Evolutionary conservation across 2,888 invertebrate species (phyloP).

Genomic region (Agonopterix arenella): DNA sequence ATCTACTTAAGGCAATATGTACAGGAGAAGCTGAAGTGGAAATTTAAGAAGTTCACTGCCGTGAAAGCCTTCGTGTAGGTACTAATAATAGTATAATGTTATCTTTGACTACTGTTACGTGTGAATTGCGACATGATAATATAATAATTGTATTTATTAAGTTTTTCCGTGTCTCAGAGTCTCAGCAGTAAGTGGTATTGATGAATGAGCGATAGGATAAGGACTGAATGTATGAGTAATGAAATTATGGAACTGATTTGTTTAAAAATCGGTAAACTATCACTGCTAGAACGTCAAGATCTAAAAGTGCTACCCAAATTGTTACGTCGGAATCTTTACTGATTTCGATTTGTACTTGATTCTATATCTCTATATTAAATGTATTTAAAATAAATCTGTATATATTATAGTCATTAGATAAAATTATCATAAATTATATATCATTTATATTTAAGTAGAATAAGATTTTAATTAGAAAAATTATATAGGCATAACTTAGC

Average conservation of each 20-base stretch:
- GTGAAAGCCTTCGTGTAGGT: conserved; percentile 33
- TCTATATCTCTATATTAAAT: too few species aligned
- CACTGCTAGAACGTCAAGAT: background rate
- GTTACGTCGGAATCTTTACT: too few species aligned
- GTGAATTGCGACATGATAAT: background rate
- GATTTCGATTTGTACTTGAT: too few species aligned
- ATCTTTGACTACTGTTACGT: background rate
- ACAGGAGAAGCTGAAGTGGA: conserved; percentile 51
- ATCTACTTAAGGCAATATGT: conserved; percentile 51
- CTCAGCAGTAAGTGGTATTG: background rate
- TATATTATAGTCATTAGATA: too few species aligned
- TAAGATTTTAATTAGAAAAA: too few species aligned
- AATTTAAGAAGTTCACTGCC: conserved; percentile 43
- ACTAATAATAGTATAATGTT: background rate
- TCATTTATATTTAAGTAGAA: too few species aligned
- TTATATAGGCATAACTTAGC: conserved; percentile 44
- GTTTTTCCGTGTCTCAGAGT: background rate
- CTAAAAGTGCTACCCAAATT: too few species aligned
- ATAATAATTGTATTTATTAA: background rate
- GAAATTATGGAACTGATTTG: background rate
- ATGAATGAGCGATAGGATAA: conserved; percentile 2
- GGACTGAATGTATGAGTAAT: conserved; percentile 4
- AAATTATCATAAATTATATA: too few species aligned
- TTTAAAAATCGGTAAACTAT: background rate
- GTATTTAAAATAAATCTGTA: too few species aligned